Evolutionary conservation across 30 jellyfish, hydroid and myxozoan species (phyloP).

Genomic region (Turritopsis rubra): DNA sequence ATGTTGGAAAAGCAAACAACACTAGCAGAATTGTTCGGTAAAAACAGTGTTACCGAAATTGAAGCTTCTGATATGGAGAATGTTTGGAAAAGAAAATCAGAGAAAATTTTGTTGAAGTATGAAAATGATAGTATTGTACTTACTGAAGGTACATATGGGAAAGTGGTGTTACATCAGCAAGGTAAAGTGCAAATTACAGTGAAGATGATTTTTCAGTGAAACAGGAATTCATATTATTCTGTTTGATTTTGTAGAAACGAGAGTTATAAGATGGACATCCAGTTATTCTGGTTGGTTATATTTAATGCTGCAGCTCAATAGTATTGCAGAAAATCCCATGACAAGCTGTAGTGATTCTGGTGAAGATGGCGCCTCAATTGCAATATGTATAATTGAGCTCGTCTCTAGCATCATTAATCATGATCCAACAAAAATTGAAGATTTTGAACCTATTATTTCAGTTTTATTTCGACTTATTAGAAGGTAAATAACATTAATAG

Average conservation of each 20-base stretch:
- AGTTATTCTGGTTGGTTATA: slow-evolving; percentile 74
- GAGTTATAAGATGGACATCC: slow-evolving; percentile 59
- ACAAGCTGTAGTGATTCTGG: slow-evolving; percentile 22
- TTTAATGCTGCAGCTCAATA: slow-evolving; percentile 36
- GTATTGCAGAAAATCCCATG: background rate
- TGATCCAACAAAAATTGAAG: slow-evolving; percentile 24
- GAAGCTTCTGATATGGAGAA: slow-evolving; percentile 24
- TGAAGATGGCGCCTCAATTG: slow-evolving; percentile 27
- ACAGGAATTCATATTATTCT: background rate
- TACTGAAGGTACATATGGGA: slow-evolving; percentile 21
- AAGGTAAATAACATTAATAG: slow-evolving; percentile 24
- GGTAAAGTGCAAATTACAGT: slow-evolving; percentile 22
- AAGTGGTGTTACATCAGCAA: slow-evolving; percentile 8
- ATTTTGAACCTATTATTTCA: slow-evolving; percentile 27
- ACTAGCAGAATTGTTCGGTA: slow-evolving; percentile 66
- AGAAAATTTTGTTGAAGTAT: slow-evolving; percentile 17
- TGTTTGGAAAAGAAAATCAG: slow-evolving; percentile 49
- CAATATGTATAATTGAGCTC: background rate
- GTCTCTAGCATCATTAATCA: background rate
- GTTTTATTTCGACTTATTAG: slow-evolving; percentile 10
- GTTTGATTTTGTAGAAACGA: slow-evolving; percentile 20
- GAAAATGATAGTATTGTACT: slow-evolving; percentile 10
- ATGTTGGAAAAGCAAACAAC: slow-evolving; percentile 29
- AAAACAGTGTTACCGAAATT: slow-evolving; percentile 46
- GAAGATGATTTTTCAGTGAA: no score